A percentile compares a stretch with the other conserved stretches of the same genome.
Evolutionary conservation across 2,888 invertebrate genomes (phyloP).

Genomic region (Taphrorychus bicolor): DNA sequence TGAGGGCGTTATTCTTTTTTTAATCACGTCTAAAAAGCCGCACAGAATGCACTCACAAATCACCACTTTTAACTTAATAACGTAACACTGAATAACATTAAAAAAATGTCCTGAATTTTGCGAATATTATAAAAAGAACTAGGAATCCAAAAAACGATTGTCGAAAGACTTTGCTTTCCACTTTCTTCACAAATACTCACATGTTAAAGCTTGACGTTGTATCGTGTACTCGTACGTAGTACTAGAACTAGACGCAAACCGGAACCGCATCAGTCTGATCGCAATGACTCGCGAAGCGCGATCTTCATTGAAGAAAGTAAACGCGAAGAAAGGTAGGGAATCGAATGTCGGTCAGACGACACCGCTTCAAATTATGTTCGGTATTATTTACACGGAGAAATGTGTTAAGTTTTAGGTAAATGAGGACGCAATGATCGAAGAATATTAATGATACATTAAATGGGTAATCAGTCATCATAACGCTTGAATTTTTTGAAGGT

Average conservation of each 20-base stretch:
- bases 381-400: neutral
- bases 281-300: neutral
- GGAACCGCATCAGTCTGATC: neutral
- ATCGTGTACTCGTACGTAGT: too few relatives aligned
- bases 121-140: slow-evolving; percentile 22
- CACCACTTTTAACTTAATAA: too few relatives aligned
- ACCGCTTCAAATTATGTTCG: neutral
- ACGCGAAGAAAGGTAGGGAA: slow-evolving; percentile 3
- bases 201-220: neutral
- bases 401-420: neutral
- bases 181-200: neutral
- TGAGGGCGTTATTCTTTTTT: too few relatives aligned
- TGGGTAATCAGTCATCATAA: neutral
- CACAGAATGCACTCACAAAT: too few relatives aligned
- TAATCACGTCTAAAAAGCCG: too few relatives aligned
- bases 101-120: too few relatives aligned
- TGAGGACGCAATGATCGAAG: neutral
- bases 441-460: neutral
- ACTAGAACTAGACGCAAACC: neutral
- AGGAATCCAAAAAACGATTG: neutral
- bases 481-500: neutral
- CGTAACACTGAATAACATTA: too few relatives aligned
- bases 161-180: neutral
- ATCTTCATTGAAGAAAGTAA: neutral
- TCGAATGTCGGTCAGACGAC: slow-evolving; percentile 2